phyloP scores from a whole-genome alignment of 2,113 vertebrate genomes.

The Gambusia affinis region DNA sequence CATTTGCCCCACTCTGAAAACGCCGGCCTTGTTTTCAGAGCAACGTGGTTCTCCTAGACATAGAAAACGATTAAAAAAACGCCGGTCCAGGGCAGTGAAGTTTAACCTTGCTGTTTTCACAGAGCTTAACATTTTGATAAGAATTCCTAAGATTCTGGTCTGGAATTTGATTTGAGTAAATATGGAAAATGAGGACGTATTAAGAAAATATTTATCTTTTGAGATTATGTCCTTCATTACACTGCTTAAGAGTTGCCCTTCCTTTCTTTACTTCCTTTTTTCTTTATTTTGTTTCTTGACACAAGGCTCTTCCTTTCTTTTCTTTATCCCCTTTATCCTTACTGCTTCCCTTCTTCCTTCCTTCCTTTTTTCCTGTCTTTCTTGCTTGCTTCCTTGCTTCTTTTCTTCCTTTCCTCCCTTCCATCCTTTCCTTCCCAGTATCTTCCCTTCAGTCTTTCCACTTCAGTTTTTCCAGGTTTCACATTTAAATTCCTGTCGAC shows the following conservation, averaged over 20 bases:
- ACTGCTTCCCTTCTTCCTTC: too few relatives aligned
- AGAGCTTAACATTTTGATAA: constrained; percentile 9
- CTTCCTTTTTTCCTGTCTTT: too few relatives aligned
- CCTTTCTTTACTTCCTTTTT: background rate
- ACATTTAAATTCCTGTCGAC: background rate
- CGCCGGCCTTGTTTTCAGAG: constrained; percentile 14
- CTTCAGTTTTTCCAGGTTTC: background rate
- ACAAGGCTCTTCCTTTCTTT: background rate
- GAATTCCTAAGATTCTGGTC: too few relatives aligned
- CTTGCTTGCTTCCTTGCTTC: too few relatives aligned
- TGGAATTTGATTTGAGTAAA: background rate
- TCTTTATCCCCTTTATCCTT: too few relatives aligned
- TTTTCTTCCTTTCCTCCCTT: too few relatives aligned
- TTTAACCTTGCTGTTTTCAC: constrained; percentile 6
- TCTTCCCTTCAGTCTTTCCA: background rate
- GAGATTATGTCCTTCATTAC: background rate
- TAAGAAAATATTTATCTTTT: too few relatives aligned
- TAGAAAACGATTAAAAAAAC: background rate
- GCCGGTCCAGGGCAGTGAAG: background rate
- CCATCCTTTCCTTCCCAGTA: too few relatives aligned
- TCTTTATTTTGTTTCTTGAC: too few relatives aligned
- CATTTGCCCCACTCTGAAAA: constrained; percentile 9
- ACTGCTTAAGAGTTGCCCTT: background rate
- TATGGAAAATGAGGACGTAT: too few relatives aligned
- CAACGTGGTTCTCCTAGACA: background rate